Evolutionary conservation across 2,113 vertebrate species (phyloP), one percentile per base, ranked within the genome.

Genomic region (Panurus biarmicus): DNA sequence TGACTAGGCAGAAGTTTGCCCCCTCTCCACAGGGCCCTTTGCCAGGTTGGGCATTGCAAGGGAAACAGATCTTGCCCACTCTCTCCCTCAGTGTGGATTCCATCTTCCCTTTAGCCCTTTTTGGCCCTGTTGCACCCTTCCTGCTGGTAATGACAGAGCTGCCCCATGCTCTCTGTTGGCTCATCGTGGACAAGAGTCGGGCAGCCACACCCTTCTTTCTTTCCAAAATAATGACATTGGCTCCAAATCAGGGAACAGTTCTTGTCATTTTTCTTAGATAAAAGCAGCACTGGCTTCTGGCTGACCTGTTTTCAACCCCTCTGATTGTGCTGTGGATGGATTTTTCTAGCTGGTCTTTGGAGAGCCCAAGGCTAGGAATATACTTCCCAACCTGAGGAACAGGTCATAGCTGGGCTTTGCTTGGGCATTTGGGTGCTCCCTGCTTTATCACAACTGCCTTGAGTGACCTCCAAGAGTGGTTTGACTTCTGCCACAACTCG

Each of bases 131-230:
- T 56, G 61, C 2, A 1, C 38, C 60, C 24, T 84, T 58, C 45
- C 36, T 6, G 1, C 69, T 53, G 70, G 22, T 64, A 74, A 53
- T 0, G 4, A 12, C 65, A 64, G 42, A 75, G 56, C 9, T 76
- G 36, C 11, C 35, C 58, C 1, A 0, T 18, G 65, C 40, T 72
- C 7, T 57, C 56, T 3, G 0, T 58, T 62, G 74, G 44, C 31
- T n/a, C 47, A 4, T 31, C 1, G 0, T 8, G 75, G 76, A 10
- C 50, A 47, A 31, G 48, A 51, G 24, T n/a, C 0, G 0, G 50
- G 38, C 90, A 93, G 85, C 78, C 85, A 64, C 95, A 91, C 88
- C 75, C 82, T 72, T 72, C 65, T 73, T 77, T 62, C 65, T 60
- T 88, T 62, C 69, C 56, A 14, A 61, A 53, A 71, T 54, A 50